Conservation (phyloP, 1,140 invertebrate genomes). For the Drosophila kohkoa region DNA sequence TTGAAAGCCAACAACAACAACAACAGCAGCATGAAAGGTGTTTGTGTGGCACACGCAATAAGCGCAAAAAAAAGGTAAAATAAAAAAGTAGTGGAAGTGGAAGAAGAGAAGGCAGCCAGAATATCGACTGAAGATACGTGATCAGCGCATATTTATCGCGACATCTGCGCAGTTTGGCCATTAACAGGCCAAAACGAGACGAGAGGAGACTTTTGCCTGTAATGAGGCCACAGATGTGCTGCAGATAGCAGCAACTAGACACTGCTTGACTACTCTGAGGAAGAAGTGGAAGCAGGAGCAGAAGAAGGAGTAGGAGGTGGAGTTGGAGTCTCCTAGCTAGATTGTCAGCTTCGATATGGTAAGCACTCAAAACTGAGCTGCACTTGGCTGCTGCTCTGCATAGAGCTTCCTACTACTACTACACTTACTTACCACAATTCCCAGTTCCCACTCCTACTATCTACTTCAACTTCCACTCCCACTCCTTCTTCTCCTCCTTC, state of each 20-base stretch:
- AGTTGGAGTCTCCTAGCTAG: constrained; percentile 17
- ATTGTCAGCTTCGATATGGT: constrained; percentile 72
- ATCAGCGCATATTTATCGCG: constrained; percentile 80
- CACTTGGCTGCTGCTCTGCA: constrained; percentile 63
- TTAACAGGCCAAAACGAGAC: constrained; percentile 60
- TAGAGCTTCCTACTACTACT: constrained; percentile 57
- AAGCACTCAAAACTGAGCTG: constrained; percentile 77
- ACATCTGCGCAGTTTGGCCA: constrained; percentile 61
- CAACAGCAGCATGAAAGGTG: neutral
- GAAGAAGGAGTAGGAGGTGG: too few species aligned
- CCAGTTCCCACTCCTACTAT: constrained; percentile 16
- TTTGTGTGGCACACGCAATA: constrained; percentile 52
- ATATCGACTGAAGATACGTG: constrained; percentile 69
- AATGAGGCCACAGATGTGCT: constrained; percentile 76
- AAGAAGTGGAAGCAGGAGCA: neutral
- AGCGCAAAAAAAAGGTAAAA: constrained; percentile 25
- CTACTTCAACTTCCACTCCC: neutral
- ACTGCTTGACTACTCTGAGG: neutral
- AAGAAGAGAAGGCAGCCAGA: constrained; percentile 2
- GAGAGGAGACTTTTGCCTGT: constrained; percentile 37
- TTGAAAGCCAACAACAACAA: constrained; percentile 17
- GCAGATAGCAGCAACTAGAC: constrained; percentile 48
- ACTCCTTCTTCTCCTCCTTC: too few species aligned
- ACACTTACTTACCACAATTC: neutral
- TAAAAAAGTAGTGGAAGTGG: too few species aligned